A percentile compares a stretch with the other conserved stretches of the same genome.
Conservation (phyloP, 2,113 vertebrate genomes). For the Rhombomys opimus region DNA sequence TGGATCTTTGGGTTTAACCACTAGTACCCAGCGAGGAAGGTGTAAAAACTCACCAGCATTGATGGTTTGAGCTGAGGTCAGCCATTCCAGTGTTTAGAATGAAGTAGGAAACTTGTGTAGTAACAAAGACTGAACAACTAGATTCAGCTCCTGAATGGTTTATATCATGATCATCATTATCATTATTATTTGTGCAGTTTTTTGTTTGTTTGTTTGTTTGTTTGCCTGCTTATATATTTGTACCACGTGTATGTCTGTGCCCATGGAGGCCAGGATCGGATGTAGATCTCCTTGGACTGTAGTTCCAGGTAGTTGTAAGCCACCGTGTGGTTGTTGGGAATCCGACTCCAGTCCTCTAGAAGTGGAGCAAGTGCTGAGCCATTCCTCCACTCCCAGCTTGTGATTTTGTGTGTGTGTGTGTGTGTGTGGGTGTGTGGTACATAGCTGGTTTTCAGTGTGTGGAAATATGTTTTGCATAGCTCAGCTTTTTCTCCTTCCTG, state of each 20-base stretch:
- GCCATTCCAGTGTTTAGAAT: not conserved
- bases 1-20: not conserved
- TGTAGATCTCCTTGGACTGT: not conserved
- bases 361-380: too few species aligned
- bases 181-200: not conserved
- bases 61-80: not conserved
- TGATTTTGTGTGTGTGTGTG: too few species aligned
- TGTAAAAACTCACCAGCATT: not conserved
- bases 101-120: constrained; percentile 35
- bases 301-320: not conserved
- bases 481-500: not conserved
- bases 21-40: too few species aligned
- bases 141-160: constrained; percentile 59
- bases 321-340: not conserved
- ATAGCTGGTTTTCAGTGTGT: constrained; percentile 39
- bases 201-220: not conserved
- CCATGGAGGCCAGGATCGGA: not conserved
- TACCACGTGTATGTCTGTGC: too few species aligned
- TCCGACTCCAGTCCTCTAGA: not conserved
- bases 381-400: not conserved
- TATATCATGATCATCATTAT: not conserved
- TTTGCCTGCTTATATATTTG: not conserved
- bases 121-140: not conserved
- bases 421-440: too few species aligned
- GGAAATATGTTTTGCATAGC: constrained; percentile 46